phyloP scores from a whole-genome alignment of 1,140 invertebrate species.

The Leptopilina clavipes region DNA sequence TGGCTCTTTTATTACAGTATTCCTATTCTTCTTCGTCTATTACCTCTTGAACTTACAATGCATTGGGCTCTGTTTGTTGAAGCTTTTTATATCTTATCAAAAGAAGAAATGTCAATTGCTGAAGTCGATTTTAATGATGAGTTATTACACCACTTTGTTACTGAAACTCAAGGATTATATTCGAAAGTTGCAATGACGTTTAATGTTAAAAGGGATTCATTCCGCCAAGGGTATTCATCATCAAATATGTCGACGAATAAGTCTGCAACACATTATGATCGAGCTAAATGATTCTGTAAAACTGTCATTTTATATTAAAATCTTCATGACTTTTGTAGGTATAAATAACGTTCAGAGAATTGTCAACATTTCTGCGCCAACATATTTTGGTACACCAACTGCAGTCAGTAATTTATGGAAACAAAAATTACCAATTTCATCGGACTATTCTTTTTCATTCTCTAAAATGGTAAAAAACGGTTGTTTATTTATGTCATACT shows the following conservation, averaged over 20 bases:
- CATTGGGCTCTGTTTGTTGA: no score
- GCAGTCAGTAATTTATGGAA: no score
- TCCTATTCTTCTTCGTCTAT: not conserved
- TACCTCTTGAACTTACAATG: not conserved
- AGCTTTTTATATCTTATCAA: not conserved
- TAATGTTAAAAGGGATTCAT: not conserved
- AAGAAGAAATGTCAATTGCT: not conserved
- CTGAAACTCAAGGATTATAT: not conserved
- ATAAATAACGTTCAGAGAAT: no score
- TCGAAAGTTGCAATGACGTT: not conserved
- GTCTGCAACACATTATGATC: not conserved
- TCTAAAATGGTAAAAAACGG: not conserved
- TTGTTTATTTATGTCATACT: not conserved
- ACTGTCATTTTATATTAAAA: no score
- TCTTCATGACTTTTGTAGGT: no score
- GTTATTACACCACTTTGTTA: not conserved
- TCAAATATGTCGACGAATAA: not conserved
- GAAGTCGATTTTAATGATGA: not conserved
- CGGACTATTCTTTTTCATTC: no score
- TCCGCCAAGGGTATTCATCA: not conserved
- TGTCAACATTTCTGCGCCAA: no score
- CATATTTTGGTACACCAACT: no score
- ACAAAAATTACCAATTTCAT: no score
- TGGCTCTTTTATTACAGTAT: not conserved
- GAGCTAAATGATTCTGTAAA: no score